Evolutionary conservation across 2,888 invertebrate species (phyloP), one percentile per base, ranked within the genome.

Genomic region (Nysson spinosus): DNA sequence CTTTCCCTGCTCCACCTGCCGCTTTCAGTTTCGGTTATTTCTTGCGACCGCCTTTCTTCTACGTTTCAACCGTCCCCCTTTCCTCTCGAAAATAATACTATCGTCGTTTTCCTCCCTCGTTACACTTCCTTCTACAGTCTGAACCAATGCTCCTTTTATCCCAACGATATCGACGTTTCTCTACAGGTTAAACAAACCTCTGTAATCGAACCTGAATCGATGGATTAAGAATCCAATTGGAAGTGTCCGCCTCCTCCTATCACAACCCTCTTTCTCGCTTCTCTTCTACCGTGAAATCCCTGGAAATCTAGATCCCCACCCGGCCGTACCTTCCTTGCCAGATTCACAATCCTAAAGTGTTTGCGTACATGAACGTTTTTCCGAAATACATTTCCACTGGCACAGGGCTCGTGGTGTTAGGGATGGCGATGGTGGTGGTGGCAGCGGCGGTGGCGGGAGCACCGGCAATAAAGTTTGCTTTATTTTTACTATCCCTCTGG

Each of bases 141-240:
- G 30, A 20, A n/a, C 16, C 22, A 35, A 52, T 51, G 28, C 17
- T 65, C 37, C 46, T 35, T 46, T 50, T 39, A 32, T 26, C 65
- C 26, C 32, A 16, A 37, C 46, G 46, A 51, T 52, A 55, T 57
- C 40, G 57, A 46, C 57, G 65, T 65, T 51, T 4, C 42, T 30
- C 34, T 43, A 35, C 46, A 56, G 44, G 56, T 79, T 72, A 68
- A 80, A 70, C 68, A 73, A 79, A 73, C 72, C 64, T 67, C 39
- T 49, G 70, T 78, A 79, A 81, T 77, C 73, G 77, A 72, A 62
- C 55, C 57, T 54, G 61, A 77, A 81, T 81, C 79, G 75, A 81
- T 69, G 79, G 79, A 80, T 81, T 80, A 80, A 80, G 78, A 75
- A 80, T 79, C 76, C 80, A 80, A 80, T 80, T 75, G 78, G 44